phyloP scores from a whole-genome alignment of 2,113 vertebrate species.

The Otocyon megalotis region DNA sequence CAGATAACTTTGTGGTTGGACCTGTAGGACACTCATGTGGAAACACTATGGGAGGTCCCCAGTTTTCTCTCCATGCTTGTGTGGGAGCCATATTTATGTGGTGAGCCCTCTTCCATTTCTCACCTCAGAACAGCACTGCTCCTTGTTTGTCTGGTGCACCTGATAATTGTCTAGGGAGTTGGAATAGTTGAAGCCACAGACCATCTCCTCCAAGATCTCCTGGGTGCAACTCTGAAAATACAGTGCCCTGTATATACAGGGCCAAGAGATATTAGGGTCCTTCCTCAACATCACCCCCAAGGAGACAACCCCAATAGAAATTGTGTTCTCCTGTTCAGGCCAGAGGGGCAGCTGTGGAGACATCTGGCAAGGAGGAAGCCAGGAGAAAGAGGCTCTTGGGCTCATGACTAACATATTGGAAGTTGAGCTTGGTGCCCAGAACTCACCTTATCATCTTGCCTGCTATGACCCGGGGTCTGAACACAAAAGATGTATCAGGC shows the following conservation, averaged over 20 bases:
- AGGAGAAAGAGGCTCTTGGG: not conserved
- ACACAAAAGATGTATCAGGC: accelerated
- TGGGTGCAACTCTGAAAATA: too few relatives aligned
- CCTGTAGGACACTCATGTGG: not conserved
- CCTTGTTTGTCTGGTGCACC: too few relatives aligned
- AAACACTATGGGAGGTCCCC: not conserved
- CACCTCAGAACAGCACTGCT: too few relatives aligned
- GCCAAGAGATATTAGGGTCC: too few relatives aligned
- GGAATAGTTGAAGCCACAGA: too few relatives aligned
- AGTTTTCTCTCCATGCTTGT: not conserved
- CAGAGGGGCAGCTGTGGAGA: not conserved
- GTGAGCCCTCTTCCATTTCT: too few relatives aligned
- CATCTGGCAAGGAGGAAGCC: not conserved
- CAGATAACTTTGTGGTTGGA: not conserved
- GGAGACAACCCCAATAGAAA: not conserved
- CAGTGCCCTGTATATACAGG: too few relatives aligned
- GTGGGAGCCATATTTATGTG: too few relatives aligned
- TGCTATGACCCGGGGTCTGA: not conserved
- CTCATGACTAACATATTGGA: not conserved
- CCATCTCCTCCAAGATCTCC: too few relatives aligned
- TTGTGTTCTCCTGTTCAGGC: not conserved
- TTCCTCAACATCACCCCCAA: too few relatives aligned
- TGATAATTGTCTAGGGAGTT: not conserved
- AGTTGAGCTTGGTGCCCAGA: not conserved
- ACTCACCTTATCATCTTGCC: not conserved